Conservation (phyloP, 2,888 invertebrate genomes). For the Drosophila atripex region DNA sequence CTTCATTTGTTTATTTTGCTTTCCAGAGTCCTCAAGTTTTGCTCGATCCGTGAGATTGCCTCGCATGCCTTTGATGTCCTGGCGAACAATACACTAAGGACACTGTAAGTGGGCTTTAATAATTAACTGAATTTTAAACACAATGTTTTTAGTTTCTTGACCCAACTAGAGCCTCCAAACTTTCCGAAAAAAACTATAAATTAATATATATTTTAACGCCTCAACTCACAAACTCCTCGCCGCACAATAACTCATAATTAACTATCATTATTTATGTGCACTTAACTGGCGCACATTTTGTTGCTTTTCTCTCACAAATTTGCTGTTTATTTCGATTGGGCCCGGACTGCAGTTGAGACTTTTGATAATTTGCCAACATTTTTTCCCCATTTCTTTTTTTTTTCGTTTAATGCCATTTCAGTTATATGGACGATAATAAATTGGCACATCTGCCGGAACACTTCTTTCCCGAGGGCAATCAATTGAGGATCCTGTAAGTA, state of each 20-base stretch:
- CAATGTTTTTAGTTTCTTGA: neutral
- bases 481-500: conserved; percentile 84
- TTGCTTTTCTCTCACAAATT: conserved; percentile 38
- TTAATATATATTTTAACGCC: neutral
- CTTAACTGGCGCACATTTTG: conserved; percentile 44
- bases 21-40: conserved; percentile 84
- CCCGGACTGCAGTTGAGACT: conserved; percentile 25
- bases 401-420: conserved; percentile 58
- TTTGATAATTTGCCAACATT: conserved; percentile 18
- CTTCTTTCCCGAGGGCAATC: conserved; percentile 82
- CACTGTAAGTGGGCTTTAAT: conserved; percentile 69
- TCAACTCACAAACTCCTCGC: no score
- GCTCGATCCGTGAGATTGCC: conserved; percentile 82
- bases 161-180: neutral
- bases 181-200: neutral
- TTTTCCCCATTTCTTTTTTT: conserved; percentile 45
- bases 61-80: conserved; percentile 82
- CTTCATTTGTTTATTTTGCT: conserved; percentile 23
- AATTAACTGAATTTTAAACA: neutral
- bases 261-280: conserved; percentile 70
- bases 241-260: conserved; percentile 69
- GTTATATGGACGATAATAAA: conserved; percentile 84
- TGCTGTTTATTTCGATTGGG: conserved; percentile 24
- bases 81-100: conserved; percentile 77
- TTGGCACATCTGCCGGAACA: conserved; percentile 81